A percentile compares a stretch with the other conserved stretches of the same genome.
Conservation (phyloP, 2,113 vertebrate genomes). For the Telmatochromis sp. region DNA sequence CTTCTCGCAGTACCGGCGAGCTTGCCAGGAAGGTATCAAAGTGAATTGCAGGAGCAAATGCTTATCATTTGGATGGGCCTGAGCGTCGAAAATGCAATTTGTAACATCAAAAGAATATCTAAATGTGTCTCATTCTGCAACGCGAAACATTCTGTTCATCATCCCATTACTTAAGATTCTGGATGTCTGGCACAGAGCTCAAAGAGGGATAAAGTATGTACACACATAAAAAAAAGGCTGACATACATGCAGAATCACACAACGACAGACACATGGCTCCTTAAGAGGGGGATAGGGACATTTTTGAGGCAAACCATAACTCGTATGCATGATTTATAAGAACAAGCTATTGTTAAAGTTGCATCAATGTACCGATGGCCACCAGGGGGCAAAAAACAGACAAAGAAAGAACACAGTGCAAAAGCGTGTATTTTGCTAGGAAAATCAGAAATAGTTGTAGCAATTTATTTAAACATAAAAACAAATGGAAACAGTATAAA, state of each 20-base stretch:
- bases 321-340: background rate
- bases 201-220: background rate
- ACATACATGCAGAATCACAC: background rate
- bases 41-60: background rate
- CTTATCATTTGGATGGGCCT: constrained; percentile 10
- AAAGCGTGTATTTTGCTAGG: background rate
- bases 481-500: background rate
- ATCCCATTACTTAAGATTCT: background rate
- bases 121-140: background rate
- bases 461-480: background rate
- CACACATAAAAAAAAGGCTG: background rate
- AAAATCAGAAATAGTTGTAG: background rate
- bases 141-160: background rate
- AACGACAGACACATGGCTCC: background rate
- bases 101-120: constrained; percentile 29
- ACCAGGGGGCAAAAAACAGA: background rate
- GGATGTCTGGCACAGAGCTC: constrained; percentile 5
- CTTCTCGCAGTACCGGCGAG: background rate
- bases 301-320: background rate
- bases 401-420: background rate
- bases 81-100: constrained; percentile 19
- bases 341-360: background rate
- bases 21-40: constrained; percentile 15
- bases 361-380: background rate
- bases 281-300: background rate